Percentiles rank a stretch among this genome's conserved stretches.
phyloP scores from a whole-genome alignment of 1,140 invertebrate genomes.

The Zaprionus ornatus region DNA sequence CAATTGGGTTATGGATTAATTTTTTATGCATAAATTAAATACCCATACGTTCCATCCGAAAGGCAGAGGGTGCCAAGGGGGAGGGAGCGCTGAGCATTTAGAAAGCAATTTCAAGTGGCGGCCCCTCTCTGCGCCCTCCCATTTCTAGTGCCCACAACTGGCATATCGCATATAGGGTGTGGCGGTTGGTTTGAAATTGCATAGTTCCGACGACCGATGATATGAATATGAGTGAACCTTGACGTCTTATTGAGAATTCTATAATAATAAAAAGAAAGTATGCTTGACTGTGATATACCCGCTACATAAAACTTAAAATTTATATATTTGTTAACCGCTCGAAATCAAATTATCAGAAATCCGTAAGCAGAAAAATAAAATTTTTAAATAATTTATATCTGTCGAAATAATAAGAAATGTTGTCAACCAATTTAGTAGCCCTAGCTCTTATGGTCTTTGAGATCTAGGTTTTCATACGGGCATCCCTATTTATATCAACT shows the following conservation, averaged over 20 bases:
- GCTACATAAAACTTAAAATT: too few relatives aligned
- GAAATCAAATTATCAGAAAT: too few relatives aligned
- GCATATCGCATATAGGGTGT: conserved; percentile 45
- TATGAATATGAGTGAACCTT: conserved; percentile 18
- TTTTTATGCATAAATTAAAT: conserved; percentile 82
- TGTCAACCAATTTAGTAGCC: too few relatives aligned
- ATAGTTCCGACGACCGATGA: background rate
- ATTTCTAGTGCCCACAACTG: background rate
- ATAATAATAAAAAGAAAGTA: background rate
- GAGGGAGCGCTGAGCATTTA: conserved; percentile 43
- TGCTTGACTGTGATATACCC: background rate
- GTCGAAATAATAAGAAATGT: too few relatives aligned
- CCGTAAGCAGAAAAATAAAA: too few relatives aligned
- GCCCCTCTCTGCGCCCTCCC: background rate
- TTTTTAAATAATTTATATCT: too few relatives aligned
- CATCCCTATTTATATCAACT: too few relatives aligned
- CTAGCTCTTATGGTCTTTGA: too few relatives aligned
- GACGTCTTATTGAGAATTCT: background rate
- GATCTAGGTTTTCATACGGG: too few relatives aligned
- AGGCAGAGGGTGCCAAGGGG: conserved; percentile 24
- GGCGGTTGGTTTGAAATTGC: conserved; percentile 37
- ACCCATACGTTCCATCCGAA: conserved; percentile 48
- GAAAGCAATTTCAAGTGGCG: conserved; percentile 78
- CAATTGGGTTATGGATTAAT: conserved; percentile 82
- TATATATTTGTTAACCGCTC: too few relatives aligned